These are phyloP conservation scores for Arge pagana DNA, from an alignment of 2,888 invertebrate species.

Conservation along the genomic window DNA sequence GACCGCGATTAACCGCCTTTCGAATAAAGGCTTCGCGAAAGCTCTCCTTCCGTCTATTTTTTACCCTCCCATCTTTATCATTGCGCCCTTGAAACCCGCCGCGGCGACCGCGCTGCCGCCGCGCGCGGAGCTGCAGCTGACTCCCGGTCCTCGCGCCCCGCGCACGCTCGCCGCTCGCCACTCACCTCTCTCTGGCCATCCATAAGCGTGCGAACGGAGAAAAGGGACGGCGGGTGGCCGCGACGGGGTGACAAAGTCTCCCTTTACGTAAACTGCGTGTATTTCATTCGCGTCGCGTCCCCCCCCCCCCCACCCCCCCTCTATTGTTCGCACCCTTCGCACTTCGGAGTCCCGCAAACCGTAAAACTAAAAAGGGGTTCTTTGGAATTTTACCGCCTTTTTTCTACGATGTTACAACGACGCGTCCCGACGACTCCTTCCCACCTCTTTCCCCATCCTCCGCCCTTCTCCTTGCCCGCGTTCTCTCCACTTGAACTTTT, in stretches of 20 bases:
- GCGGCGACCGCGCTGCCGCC: neutral
- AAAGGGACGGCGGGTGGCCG: neutral
- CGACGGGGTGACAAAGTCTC: constrained; percentile 9
- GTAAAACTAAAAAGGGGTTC: constrained; percentile 21
- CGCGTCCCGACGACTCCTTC: constrained; percentile 15
- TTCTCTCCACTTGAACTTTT: constrained; percentile 16
- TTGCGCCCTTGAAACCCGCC: constrained; percentile 7
- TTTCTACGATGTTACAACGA: constrained; percentile 24
- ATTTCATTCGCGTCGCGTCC: constrained; percentile 17
- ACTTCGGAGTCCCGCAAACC: constrained; percentile 10
- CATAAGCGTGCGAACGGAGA: constrained; percentile 13
- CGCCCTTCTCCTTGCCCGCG: constrained; percentile 27
- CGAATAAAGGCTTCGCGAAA: neutral
- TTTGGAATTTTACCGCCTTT: constrained; percentile 23
- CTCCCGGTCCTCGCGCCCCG: neutral
- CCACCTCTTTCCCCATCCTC: constrained; percentile 32
- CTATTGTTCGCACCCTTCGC: constrained; percentile 21
- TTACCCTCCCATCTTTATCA: neutral
- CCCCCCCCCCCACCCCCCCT: too few species aligned
- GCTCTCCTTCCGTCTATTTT: neutral
- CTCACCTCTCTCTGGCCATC: neutral
- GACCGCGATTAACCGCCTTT: constrained; percentile 1
- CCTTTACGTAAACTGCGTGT: constrained; percentile 22
- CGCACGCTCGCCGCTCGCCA: neutral
- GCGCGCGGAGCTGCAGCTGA: neutral